phyloP scores from a whole-genome alignment of 2,888 invertebrate genomes.

The Dermolepida albohirtum region DNA sequence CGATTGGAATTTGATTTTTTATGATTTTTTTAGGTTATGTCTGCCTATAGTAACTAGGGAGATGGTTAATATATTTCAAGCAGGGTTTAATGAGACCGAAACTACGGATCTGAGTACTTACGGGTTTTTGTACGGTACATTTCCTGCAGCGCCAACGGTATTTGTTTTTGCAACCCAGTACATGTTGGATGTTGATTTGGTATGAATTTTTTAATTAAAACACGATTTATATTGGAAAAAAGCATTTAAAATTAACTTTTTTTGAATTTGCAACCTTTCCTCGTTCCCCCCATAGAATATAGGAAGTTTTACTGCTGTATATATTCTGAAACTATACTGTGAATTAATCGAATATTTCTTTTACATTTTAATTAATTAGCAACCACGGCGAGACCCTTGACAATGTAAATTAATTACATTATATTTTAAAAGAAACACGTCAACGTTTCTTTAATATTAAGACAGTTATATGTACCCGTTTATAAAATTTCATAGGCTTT shows the following conservation, averaged over 20 bases:
- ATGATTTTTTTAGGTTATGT: constrained; percentile 62
- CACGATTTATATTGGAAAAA: too few species aligned
- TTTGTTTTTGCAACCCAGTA: constrained; percentile 94
- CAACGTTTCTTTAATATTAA: too few species aligned
- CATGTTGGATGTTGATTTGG: constrained; percentile 86
- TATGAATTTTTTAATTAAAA: constrained; percentile 63
- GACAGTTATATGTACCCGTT: too few species aligned
- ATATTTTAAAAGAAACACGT: too few species aligned
- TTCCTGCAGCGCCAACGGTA: constrained; percentile 96
- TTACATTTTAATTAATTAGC: too few species aligned
- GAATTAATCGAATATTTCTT: too few species aligned
- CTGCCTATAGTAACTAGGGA: constrained; percentile 89
- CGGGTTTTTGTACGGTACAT: constrained; percentile 95
- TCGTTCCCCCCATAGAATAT: not conserved
- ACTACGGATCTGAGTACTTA: constrained; percentile 89
- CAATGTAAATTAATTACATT: too few species aligned
- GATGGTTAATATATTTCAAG: constrained; percentile 80
- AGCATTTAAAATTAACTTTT: too few species aligned
- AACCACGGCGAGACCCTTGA: too few species aligned
- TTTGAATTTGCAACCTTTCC: not conserved
- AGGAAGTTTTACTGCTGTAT: too few species aligned
- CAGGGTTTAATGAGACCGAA: constrained; percentile 78
- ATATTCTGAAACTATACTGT: too few species aligned
- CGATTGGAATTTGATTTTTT: constrained; percentile 10
- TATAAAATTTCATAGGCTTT: too few species aligned